Conservation (phyloP, 2,888 invertebrate genomes). For the Elysia crispata region DNA sequence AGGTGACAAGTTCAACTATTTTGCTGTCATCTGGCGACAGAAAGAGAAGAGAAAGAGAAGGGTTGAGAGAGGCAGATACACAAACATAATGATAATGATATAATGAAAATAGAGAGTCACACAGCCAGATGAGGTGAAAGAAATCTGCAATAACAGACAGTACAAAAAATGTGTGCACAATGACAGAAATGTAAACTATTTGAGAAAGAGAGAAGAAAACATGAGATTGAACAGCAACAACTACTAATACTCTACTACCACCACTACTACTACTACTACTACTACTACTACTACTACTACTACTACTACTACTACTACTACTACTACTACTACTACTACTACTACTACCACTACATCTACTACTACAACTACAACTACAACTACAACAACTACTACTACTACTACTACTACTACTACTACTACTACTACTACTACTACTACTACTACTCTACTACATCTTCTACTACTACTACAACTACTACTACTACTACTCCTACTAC, state of each 20-base stretch:
- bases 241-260: too few species aligned
- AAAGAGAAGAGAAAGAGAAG: too few species aligned
- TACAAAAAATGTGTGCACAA: not conserved
- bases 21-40: too few species aligned
- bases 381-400: not conserved
- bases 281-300: slow-evolving; percentile 9
- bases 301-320: slow-evolving; percentile 9
- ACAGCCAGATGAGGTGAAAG: too few species aligned
- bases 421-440: not conserved
- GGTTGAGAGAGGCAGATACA: too few species aligned
- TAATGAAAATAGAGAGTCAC: too few species aligned
- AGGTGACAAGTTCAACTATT: too few species aligned
- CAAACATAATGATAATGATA: too few species aligned
- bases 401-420: not conserved
- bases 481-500: too few species aligned
- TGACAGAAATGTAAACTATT: not conserved
- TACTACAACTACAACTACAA: not conserved
- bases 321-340: slow-evolving; percentile 9
- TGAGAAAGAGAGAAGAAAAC: not conserved
- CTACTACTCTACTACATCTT: not conserved
- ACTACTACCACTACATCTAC: not conserved
- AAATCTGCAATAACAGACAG: not conserved
- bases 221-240: too few species aligned
- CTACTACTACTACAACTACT: too few species aligned
- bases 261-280: slow-evolving; percentile 1